Evolutionary conservation across 2,797 vertebrate genomes (phyloP).

Genomic region (Sebastes glaucus): DNA sequence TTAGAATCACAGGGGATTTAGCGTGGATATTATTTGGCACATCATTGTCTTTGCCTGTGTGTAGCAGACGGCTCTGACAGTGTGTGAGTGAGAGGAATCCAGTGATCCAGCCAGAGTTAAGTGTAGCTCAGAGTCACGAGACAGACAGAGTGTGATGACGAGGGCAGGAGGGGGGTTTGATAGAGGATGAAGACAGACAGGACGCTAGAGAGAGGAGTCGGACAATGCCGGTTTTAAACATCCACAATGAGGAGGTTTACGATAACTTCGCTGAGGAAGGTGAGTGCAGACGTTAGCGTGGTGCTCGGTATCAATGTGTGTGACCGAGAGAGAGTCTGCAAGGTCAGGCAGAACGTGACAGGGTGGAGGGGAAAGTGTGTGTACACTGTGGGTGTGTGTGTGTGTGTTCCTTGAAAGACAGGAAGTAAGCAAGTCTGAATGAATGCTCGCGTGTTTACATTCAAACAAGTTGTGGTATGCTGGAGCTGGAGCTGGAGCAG

Average conservation of each 20-base stretch:
- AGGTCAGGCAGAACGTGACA: constrained; percentile 40
- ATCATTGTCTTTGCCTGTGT: background rate
- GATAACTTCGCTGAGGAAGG: constrained; percentile 74
- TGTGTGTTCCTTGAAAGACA: constrained; percentile 6
- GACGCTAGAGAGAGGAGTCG: constrained; percentile 15
- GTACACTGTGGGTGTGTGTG: background rate
- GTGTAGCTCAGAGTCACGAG: constrained; percentile 66
- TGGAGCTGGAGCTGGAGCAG: background rate
- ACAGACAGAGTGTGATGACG: constrained; percentile 39
- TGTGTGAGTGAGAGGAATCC: constrained; percentile 41
- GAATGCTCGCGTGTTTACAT: constrained; percentile 42
- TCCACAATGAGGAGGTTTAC: constrained; percentile 76
- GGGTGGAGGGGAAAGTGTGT: background rate
- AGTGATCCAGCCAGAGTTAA: constrained; percentile 55
- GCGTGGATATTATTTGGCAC: constrained; percentile 14
- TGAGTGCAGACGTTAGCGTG: constrained; percentile 52
- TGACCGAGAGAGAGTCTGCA: constrained; percentile 13
- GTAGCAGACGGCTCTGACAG: background rate
- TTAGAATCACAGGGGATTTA: constrained; percentile 54
- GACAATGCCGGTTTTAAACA: constrained; percentile 75
- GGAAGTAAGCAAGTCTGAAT: constrained; percentile 42
- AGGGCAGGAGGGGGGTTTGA: background rate
- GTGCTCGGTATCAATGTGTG: background rate
- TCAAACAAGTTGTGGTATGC: constrained; percentile 22
- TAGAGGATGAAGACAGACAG: constrained; percentile 21